A percentile compares a stretch with the other conserved stretches of the same genome.
These are phyloP conservation scores for Xestia c-nigrum DNA, from an alignment of 2,888 invertebrate species.

Conservation along the genomic window DNA sequence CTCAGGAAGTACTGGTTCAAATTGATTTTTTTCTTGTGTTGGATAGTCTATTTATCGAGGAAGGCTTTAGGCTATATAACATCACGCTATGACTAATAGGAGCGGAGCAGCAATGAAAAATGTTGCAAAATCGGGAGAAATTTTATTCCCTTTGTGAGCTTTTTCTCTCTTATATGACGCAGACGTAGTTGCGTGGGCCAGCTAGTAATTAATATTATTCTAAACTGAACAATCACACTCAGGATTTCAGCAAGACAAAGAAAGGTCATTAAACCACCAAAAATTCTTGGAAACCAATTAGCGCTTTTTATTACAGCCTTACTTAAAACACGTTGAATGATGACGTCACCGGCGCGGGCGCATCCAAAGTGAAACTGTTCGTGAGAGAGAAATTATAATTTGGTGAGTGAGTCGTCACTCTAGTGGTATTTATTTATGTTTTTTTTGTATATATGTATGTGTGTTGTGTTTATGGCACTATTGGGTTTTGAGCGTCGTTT, in stretches of 20 bases:
- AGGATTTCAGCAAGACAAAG: not conserved
- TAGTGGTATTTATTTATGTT: not conserved
- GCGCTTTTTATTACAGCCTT: not conserved
- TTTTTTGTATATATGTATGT: not conserved
- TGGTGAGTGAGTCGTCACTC: conserved; percentile 34
- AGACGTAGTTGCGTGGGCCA: no score
- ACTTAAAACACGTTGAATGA: conserved; percentile 5
- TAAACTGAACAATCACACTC: not conserved
- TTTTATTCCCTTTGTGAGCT: no score
- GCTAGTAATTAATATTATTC: no score
- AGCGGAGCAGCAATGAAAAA: no score
- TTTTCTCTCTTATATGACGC: no score
- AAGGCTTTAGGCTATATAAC: no score
- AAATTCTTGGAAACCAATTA: not conserved
- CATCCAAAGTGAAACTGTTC: conserved; percentile 61
- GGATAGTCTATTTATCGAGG: no score
- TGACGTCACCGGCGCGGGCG: conserved; percentile 65
- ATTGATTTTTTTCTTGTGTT: no score
- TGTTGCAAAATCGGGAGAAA: no score
- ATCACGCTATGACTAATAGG: no score
- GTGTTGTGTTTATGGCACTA: not conserved
- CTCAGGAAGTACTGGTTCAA: no score
- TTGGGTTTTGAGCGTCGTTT: not conserved
- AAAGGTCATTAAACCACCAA: not conserved
- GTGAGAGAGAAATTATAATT: conserved; percentile 52